These are phyloP conservation scores for Lepidostoma basale DNA, from an alignment of 1,140 invertebrate genomes.

Conservation along the genomic window DNA sequence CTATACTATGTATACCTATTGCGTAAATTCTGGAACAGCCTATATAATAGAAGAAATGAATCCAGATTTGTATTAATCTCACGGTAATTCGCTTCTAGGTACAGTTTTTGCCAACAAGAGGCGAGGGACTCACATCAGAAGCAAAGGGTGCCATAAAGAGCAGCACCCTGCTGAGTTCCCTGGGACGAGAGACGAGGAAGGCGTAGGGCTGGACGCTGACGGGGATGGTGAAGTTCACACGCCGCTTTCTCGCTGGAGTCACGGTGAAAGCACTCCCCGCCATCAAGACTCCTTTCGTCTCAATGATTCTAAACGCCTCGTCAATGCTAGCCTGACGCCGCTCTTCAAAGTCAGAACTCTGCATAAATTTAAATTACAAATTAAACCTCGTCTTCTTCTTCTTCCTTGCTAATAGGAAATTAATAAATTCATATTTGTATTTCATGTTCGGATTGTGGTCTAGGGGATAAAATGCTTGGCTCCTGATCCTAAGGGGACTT, in stretches of 20 bases:
- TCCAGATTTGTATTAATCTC: no score
- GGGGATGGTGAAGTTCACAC: constrained; percentile 80
- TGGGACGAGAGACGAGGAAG: constrained; percentile 76
- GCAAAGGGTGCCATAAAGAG: constrained; percentile 88
- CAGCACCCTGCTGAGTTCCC: constrained; percentile 76
- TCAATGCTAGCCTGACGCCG: constrained; percentile 39
- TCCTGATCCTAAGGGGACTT: no score
- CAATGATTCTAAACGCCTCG: constrained; percentile 47
- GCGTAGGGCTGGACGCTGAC: constrained; percentile 81
- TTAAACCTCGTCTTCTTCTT: no score
- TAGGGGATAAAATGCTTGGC: no score
- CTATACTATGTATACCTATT: no score
- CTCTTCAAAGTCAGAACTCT: constrained; percentile 31
- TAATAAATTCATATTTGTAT: not conserved
- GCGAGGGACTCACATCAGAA: constrained; percentile 70
- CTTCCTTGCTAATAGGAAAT: no score
- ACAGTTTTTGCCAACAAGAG: no score
- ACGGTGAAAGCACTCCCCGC: constrained; percentile 76
- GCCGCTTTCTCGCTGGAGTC: constrained; percentile 63
- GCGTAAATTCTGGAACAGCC: no score
- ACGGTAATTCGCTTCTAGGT: no score
- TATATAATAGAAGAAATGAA: no score
- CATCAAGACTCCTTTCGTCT: constrained; percentile 61
- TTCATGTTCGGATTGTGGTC: no score
- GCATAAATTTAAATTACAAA: no score